phyloP scores from a whole-genome alignment of 2,113 vertebrate species.

The Hippocampus zosterae region DNA sequence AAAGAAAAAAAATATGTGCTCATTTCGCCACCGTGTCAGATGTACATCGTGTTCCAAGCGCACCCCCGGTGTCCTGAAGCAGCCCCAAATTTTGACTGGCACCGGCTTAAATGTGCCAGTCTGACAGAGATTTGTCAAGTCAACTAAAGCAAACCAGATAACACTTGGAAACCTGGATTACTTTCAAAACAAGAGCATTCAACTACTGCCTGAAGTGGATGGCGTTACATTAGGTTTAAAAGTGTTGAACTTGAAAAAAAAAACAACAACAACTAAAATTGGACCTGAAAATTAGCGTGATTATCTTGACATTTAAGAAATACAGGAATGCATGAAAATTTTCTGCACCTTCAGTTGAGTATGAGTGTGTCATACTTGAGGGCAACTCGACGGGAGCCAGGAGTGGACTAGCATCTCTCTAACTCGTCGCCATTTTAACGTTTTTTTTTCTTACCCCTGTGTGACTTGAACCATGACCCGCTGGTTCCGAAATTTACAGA shows the following conservation, averaged over 20 bases:
- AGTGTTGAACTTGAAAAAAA: too few relatives aligned
- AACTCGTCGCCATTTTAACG: background rate
- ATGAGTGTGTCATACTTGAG: too few relatives aligned
- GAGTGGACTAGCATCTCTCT: too few relatives aligned
- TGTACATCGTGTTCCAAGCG: conserved; percentile 43
- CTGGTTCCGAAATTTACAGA: background rate
- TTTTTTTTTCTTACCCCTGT: too few relatives aligned
- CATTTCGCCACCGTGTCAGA: background rate
- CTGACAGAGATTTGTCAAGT: conserved; percentile 29
- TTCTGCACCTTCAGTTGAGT: too few relatives aligned
- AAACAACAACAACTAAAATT: too few relatives aligned
- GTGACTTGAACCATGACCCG: background rate
- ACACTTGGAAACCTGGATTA: background rate
- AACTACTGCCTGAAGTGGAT: background rate
- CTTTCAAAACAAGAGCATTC: conserved; percentile 36
- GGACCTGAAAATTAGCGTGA: too few relatives aligned
- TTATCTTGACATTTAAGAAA: too few relatives aligned
- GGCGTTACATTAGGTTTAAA: too few relatives aligned
- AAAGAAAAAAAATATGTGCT: background rate
- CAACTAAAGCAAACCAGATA: background rate
- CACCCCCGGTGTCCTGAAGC: conserved; percentile 32
- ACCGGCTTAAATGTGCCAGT: conserved; percentile 50
- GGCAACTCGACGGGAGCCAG: too few relatives aligned
- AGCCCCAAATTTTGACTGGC: conserved; percentile 46
- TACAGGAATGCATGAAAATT: too few relatives aligned